Base-by-base conservation (phyloP, 2,888 invertebrate genomes). In the Cataglyphis albicans region DNA sequence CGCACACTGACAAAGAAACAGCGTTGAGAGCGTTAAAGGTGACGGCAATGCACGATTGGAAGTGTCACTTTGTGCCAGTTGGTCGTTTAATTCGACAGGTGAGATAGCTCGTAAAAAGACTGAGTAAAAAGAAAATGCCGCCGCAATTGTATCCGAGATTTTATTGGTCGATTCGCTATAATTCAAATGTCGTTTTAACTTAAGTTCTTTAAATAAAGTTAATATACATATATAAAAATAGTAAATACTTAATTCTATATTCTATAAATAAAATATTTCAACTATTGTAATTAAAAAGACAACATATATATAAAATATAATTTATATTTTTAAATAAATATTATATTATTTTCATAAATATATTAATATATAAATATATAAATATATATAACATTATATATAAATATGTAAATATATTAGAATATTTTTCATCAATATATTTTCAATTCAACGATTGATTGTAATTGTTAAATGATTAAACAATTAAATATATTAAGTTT, bases 11-110 rank as follows among this genome's bases (percentile, higher is more conserved):
- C 41, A 48, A 59, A 48, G 65, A 67, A 61, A 35, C 41, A 64
- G 73, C 25, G 25, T 83, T 52, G 61, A 81, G 41, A 65, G 65
- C 52, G 52, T 64, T 65, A 81, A 75, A 61, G 63, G 80, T 44
- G 68, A 64, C 57, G 63, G 64, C 52, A 44, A 75, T 75, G 35
- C 65, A 65, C 68, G 78, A 84, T 86, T 73, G 76, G 64, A 82
- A 82, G 78, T 44, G 59, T 73, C 83, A 78, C 65, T 81, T 44
- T 59, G 65, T 41, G 65, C 61, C 75, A 75, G 65, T 75, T 48
- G 75, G 52, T 64, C 75, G 75, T 57, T 72, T 78, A 74, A 70
- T 65, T 81, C 82, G 78, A 73, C 67, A 52, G 61, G 63, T 57
- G 68, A 68, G 57, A 55, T 75, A 38, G 48, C 75, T 65, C 64